Evolutionary conservation across 2,113 vertebrate species (phyloP).

Genomic region (Protomyctophum bolini): DNA sequence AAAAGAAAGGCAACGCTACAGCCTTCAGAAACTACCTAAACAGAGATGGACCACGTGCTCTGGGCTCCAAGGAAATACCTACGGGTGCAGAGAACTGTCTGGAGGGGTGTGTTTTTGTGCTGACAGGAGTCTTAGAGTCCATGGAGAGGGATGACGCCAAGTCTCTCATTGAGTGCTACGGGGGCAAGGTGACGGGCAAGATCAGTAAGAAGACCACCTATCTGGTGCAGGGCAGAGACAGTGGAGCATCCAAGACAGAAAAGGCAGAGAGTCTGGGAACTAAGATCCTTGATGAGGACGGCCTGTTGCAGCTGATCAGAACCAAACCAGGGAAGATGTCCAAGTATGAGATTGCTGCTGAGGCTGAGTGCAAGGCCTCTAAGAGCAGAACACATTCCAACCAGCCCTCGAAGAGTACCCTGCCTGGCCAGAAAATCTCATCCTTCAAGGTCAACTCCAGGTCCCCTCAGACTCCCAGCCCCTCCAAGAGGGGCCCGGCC

Average conservation of each 20-base stretch:
- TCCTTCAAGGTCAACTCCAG: slow-evolving; percentile 72
- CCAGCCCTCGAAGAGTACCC: slow-evolving; percentile 50
- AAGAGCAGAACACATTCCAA: slow-evolving; percentile 62
- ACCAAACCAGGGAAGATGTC: slow-evolving; percentile 95
- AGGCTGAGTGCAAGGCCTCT: slow-evolving; percentile 81
- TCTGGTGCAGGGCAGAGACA: slow-evolving; percentile 91
- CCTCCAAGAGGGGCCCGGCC: slow-evolving; percentile 68
- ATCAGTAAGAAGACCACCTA: slow-evolving; percentile 96
- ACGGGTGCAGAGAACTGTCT: slow-evolving; percentile 86
- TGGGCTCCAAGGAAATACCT: slow-evolving; percentile 96
- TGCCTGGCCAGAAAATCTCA: slow-evolving; percentile 65
- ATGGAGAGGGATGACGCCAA: slow-evolving; percentile 95
- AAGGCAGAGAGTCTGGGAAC: slow-evolving; percentile 93
- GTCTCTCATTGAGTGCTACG: slow-evolving; percentile 91
- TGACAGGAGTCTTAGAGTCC: slow-evolving; percentile 95
- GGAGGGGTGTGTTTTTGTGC: slow-evolving; percentile 92
- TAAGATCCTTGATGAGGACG: slow-evolving; percentile 91
- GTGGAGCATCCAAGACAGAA: slow-evolving; percentile 88
- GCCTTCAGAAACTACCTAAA: slow-evolving; percentile 93
- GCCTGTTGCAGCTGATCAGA: slow-evolving; percentile 89
- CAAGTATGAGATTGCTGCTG: slow-evolving; percentile 90
- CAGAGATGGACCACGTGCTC: slow-evolving; percentile 92
- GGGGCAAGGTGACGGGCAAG: slow-evolving; percentile 95
- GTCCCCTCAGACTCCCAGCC: slow-evolving; percentile 69
- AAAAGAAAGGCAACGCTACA: slow-evolving; percentile 86